These are phyloP conservation scores for Chelonus formosanus DNA, from an alignment of 2,888 invertebrate genomes.

Conservation along the genomic window DNA sequence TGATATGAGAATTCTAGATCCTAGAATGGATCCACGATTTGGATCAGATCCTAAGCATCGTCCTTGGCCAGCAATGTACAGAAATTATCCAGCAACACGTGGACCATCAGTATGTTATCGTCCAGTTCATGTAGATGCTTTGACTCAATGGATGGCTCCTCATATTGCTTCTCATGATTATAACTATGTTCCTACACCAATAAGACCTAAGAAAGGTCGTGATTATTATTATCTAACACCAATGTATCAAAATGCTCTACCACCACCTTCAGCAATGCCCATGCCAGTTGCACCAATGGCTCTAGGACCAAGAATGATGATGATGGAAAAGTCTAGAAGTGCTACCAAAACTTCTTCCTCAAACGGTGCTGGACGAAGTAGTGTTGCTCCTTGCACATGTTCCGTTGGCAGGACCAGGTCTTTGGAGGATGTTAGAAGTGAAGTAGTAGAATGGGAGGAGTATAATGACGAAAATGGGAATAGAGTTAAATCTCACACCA, in stretches of 20 bases:
- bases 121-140: conserved; percentile 66
- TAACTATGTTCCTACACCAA: conserved; percentile 68
- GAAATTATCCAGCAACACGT: conserved; percentile 57
- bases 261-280: conserved; percentile 65
- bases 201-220: conserved; percentile 60
- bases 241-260: conserved; percentile 74
- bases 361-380: conserved; percentile 47
- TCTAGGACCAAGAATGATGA: conserved; percentile 56
- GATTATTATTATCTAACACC: conserved; percentile 76
- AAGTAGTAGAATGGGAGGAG: conserved; percentile 73
- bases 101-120: conserved; percentile 64
- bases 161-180: conserved; percentile 66
- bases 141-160: conserved; percentile 67
- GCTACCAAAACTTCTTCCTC: conserved; percentile 57
- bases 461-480: conserved; percentile 73
- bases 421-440: conserved; percentile 77
- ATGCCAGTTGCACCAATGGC: conserved; percentile 47
- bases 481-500: conserved; percentile 66
- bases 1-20: conserved; percentile 69
- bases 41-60: conserved; percentile 66
- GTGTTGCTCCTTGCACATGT: conserved; percentile 69
- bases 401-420: conserved; percentile 72
- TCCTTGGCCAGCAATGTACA: conserved; percentile 75
- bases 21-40: conserved; percentile 70
- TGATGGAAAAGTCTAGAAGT: conserved; percentile 54